A percentile compares a stretch with the other conserved stretches of the same genome.
Conservation (phyloP, 2,113 vertebrate species). For the Micronycteris hirsuta region DNA sequence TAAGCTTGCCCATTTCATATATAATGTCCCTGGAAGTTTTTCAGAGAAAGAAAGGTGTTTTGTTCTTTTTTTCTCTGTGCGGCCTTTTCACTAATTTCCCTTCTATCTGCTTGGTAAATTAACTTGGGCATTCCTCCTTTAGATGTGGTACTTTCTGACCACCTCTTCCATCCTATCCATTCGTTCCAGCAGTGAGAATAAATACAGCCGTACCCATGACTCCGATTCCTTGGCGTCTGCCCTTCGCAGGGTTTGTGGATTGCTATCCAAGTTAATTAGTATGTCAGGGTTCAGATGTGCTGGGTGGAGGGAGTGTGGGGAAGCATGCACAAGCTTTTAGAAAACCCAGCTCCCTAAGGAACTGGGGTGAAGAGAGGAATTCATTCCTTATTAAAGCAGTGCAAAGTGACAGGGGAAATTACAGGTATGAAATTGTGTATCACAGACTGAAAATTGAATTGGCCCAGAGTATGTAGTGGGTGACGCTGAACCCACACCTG, state of each 20-base stretch:
- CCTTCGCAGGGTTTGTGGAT: neutral
- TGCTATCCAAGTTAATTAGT: neutral
- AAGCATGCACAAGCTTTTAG: neutral
- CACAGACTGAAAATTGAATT: neutral
- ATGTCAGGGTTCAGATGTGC: neutral
- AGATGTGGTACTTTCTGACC: neutral
- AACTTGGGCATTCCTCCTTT: neutral
- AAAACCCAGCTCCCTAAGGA: neutral
- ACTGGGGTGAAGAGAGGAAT: neutral
- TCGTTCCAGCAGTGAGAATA: neutral
- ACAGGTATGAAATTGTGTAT: neutral
- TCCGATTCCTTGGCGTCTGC: neutral
- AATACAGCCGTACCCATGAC: neutral
- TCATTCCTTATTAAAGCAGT: conserved; percentile 8
- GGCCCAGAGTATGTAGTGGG: neutral
- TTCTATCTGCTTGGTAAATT: neutral
- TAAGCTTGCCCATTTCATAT: neutral
- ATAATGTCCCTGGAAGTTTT: neutral
- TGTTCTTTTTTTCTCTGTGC: neutral
- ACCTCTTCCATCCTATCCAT: neutral
- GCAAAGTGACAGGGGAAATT: neutral
- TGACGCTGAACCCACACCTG: neutral
- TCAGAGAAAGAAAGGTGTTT: neutral
- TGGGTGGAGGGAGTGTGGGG: neutral
- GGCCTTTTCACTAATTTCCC: neutral